Conservation (phyloP, 2,888 invertebrate species). For the Pantelozetes paolii region DNA sequence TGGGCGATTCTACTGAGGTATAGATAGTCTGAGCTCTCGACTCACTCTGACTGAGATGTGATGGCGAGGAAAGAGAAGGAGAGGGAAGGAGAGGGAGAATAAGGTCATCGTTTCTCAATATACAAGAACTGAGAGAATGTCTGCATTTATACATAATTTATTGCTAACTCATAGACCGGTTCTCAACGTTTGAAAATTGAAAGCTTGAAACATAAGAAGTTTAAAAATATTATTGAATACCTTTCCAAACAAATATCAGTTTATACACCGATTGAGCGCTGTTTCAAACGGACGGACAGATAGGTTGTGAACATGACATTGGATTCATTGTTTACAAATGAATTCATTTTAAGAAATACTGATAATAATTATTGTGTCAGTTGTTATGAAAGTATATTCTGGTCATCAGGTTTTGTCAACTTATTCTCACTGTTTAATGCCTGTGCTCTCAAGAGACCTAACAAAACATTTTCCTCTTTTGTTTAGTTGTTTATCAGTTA, state of each 20-base stretch:
- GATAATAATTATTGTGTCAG: not conserved
- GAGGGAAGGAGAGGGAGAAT: constrained; percentile 11
- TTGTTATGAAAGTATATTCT: not conserved
- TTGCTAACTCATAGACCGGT: constrained; percentile 12
- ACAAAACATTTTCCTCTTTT: not conserved
- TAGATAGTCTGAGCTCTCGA: not conserved
- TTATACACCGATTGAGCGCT: not conserved
- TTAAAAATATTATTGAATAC: constrained; percentile 21
- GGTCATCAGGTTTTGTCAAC: no score
- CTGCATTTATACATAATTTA: constrained; percentile 20
- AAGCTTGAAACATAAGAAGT: constrained; percentile 5
- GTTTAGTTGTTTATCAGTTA: not conserved
- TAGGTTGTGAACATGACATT: no score
- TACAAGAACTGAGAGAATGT: not conserved
- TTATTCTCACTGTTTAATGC: no score
- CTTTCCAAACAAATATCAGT: constrained; percentile 24
- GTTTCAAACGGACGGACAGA: not conserved
- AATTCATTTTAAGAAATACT: no score
- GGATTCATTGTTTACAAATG: no score
- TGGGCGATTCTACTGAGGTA: not conserved
- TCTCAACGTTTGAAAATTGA: constrained; percentile 1
- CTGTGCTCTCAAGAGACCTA: no score
- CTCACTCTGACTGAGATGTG: not conserved
- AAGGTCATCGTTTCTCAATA: constrained; percentile 25
- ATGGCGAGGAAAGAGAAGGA: constrained; percentile 8